These are phyloP conservation scores for Coenobita brevimanus DNA, from an alignment of 1,140 invertebrate genomes.

Conservation along the genomic window DNA sequence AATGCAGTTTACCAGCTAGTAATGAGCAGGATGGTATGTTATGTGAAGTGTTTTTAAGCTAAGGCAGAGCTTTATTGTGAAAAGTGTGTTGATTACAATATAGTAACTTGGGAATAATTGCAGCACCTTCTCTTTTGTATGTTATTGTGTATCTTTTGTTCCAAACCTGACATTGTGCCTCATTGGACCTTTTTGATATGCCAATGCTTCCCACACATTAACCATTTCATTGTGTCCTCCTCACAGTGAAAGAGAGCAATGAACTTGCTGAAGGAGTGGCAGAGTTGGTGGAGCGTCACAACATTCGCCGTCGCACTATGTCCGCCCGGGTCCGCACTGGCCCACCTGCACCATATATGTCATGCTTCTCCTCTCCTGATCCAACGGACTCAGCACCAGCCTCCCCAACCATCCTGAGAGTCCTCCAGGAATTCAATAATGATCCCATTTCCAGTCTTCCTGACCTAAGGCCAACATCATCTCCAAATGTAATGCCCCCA, in stretches of 20 bases:
- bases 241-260: not conserved
- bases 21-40: too few relatives aligned
- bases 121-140: too few relatives aligned
- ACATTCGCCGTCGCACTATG: conserved; percentile 6
- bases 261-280: not conserved
- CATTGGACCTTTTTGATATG: not conserved
- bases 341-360: not conserved
- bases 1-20: too few relatives aligned
- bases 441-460: not conserved
- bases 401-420: not conserved
- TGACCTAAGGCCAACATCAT: not conserved
- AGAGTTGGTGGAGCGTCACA: conserved; percentile 14
- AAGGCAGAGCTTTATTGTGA: too few relatives aligned
- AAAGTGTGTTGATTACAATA: too few relatives aligned
- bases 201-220: not conserved
- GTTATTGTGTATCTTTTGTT: too few relatives aligned
- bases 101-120: too few relatives aligned
- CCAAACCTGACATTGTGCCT: too few relatives aligned
- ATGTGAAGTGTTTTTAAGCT: too few relatives aligned
- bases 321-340: not conserved
- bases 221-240: not conserved
- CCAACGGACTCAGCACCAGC: not conserved
- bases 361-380: conserved; percentile 17
- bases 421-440: not conserved
- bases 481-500: too few relatives aligned